Base-by-base conservation (phyloP, 2,888 invertebrate genomes). In the Drosophila mimetica region DNA sequence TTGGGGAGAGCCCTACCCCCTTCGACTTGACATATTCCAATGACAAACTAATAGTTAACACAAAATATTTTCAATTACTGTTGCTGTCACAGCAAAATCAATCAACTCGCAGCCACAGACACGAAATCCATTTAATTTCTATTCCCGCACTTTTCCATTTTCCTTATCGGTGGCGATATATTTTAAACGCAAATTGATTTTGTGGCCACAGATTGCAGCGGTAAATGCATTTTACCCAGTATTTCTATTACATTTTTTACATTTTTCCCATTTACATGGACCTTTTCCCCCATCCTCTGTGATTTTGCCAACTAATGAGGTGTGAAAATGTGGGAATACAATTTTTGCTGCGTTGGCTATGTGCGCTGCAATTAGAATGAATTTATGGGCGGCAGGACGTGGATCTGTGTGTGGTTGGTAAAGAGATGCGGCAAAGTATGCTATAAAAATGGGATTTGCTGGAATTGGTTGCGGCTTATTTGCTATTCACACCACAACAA, bases 61-160 rank as follows among this genome's bases (percentile, higher is more conserved):
- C 25, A 48, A 77, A 85, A 87, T 85, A 79, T 87, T 82, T 82
- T 79, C 82, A 82, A 82, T 82, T 82, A 82, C 82, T 73, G 77
- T 75, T 82, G 87, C 88, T 87, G 81, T 86, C 88, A 81, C 85
- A 81, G 82, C 82, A 87, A 87, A 82, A 82, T 87, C 82, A 78
- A 82, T 81, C 87, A 81, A 75, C 73, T 86, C 74, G 70, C 54
- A 71, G 53, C 85, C 85, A 81, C 85, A 79, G 53, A 73, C 37
- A 54, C 75, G 72, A 84, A 82, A 76, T 70, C 85, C 82, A 87
- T 82, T 82, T 85, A 81, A 76, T 82, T 87, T 74, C 37, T 51
- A 70, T 52, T 18, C 32, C 55, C 36, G 20, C 69, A 22, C 36
- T 30, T 41, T 20, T 46, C 22, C 57, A 34, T 25, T n/a, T 34